A percentile compares a stretch with the other conserved stretches of the same genome.
phyloP scores from a whole-genome alignment of 2,113 vertebrate species.

The Montifringilla adamsi region DNA sequence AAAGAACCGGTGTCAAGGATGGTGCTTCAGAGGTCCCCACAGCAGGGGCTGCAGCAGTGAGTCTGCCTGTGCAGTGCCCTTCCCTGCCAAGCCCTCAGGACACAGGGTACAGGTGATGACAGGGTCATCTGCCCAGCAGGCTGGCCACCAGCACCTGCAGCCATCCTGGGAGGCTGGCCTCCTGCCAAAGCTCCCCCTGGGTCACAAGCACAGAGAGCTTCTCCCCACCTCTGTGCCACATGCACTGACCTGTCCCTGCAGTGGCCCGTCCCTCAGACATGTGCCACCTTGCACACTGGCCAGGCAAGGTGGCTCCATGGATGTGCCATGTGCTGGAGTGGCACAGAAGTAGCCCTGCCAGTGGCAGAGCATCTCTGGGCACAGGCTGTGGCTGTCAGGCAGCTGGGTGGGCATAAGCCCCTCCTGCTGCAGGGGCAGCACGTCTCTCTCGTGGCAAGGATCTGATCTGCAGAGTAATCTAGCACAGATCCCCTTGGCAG shows the following conservation, averaged over 20 bases:
- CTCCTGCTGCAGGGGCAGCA: neutral
- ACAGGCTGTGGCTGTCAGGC: neutral
- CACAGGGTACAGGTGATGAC: neutral
- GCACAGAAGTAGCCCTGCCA: neutral
- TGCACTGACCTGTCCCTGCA: accelerated
- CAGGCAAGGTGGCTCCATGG: neutral
- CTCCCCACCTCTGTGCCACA: neutral
- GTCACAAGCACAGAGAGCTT: neutral
- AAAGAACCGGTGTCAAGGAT: neutral
- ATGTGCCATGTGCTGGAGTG: accelerated
- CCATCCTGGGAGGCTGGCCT: neutral
- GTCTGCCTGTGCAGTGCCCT: neutral
- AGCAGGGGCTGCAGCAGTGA: accelerated
- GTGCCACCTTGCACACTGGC: neutral
- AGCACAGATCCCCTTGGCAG: accelerated
- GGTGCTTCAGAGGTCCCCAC: neutral
- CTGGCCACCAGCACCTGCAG: neutral
- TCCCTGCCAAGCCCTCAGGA: accelerated
- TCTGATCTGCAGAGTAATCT: accelerated
- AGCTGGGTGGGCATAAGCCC: neutral
- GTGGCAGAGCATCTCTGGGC: neutral
- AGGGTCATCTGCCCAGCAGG: neutral
- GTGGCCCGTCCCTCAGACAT: neutral
- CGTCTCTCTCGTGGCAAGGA: accelerated
- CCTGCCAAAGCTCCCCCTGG: neutral